Conservation (phyloP, 1,140 invertebrate genomes). For the Oedothorax gibbosus region DNA sequence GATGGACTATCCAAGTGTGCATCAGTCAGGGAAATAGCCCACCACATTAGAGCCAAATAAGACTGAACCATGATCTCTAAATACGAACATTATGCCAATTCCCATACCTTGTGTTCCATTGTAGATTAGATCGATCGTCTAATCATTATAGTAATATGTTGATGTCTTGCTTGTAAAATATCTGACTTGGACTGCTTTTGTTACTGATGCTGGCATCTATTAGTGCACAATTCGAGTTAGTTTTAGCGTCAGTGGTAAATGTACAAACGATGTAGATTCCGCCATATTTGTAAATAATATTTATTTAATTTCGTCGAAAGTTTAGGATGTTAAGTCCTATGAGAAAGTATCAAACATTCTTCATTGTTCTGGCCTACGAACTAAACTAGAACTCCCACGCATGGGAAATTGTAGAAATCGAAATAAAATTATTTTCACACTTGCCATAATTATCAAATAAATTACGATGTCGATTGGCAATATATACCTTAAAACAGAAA, state of each 20-base stretch:
- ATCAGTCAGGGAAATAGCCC: slow-evolving; percentile 39
- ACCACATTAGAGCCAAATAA: slow-evolving; percentile 36
- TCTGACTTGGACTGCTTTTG: background rate
- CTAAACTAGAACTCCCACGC: no score
- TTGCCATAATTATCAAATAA: no score
- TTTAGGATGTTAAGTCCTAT: background rate
- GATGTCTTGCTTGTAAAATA: slow-evolving; percentile 2
- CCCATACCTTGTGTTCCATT: slow-evolving; percentile 12
- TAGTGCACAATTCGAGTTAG: background rate
- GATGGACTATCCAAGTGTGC: slow-evolving; percentile 37
- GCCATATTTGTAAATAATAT: background rate
- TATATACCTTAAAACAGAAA: no score
- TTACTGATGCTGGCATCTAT: slow-evolving; percentile 45
- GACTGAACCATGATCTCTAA: background rate
- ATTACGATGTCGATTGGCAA: no score
- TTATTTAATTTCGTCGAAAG: background rate
- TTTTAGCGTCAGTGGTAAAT: background rate
- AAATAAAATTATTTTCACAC: no score
- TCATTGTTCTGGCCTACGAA: background rate
- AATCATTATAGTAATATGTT: background rate
- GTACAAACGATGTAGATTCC: background rate
- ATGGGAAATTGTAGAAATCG: no score
- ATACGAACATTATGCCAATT: background rate
- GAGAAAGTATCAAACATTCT: background rate
- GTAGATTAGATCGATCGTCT: background rate